Evolutionary conservation across 30 jellyfish, hydroid and myxozoan species (phyloP), one percentile per base, ranked within the genome.

Genomic region (Aurelia sp.): DNA sequence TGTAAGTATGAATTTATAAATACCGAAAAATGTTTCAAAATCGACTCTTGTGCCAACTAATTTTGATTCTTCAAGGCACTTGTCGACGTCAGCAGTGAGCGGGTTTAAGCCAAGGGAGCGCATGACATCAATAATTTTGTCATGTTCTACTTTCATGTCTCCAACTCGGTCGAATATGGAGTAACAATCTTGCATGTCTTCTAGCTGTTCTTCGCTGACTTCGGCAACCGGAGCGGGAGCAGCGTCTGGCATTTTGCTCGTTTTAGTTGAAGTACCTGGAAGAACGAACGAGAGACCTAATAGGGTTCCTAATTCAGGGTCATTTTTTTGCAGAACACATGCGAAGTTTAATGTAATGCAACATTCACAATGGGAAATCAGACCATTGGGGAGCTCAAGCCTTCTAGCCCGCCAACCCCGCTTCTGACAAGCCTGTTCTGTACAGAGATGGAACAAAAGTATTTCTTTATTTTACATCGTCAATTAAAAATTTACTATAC

Each of bases 81-180:
- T 92, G 60, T 73, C 63, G 21, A 86, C 97, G 55, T 86, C 97
- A 4, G 59, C 68, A 7, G 91, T 57, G 61, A 86, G 60, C 4
- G 98, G 98, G 76, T 86, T 92, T 62, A 86, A 76, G 52, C 98
- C 98, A n/a, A 85, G 64, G 20, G 97, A 86, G 23, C 96, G 91
- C 55, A 92, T 37, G 21, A 92, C 98, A 37, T 87, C 96, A 66
- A 86, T 69, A 20, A 92, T 52, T 73, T 76, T 77, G 53, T 55
- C 44, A 22, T 59, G 33, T 23, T 86, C 97, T 3, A 92, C 91
- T 76, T 92, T 92, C 69, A 76, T 85, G 77, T 92, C 98, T 21
- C 98, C 98, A 30, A 60, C 74, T 59, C 70, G 81, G 86, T 92
- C 98, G 68, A 86, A 92, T 22, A 92, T 30, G 13, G 89, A 96